phyloP scores from a whole-genome alignment of 2,888 invertebrate genomes.

The Troides helena region DNA sequence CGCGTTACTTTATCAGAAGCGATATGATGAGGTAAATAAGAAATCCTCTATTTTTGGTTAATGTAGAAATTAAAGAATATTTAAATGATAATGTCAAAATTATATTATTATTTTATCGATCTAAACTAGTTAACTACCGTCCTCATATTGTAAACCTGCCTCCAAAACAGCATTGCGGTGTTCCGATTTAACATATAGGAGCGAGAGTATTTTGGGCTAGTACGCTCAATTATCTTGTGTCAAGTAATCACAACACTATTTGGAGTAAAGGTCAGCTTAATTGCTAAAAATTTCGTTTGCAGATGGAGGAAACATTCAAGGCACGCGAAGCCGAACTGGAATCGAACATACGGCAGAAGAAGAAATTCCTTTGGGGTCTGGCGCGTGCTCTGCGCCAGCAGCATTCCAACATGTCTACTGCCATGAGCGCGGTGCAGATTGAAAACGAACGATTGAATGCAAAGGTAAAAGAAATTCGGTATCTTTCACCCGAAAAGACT shows the following conservation, averaged over 20 bases:
- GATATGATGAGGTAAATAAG: slow-evolving; percentile 51
- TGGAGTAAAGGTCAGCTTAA: neutral
- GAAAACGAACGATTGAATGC: slow-evolving; percentile 49
- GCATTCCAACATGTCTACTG: slow-evolving; percentile 52
- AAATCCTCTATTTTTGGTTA: neutral
- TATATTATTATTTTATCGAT: too few relatives aligned
- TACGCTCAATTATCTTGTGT: neutral
- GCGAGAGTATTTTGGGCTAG: too few relatives aligned
- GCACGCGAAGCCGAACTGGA: slow-evolving; percentile 51
- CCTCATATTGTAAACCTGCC: too few relatives aligned
- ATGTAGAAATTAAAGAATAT: neutral
- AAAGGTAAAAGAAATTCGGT: slow-evolving; percentile 46
- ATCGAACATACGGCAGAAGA: slow-evolving; percentile 52
- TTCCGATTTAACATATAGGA: too few relatives aligned
- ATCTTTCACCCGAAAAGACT: too few relatives aligned
- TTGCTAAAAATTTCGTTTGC: slow-evolving; percentile 1
- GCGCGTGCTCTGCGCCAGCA: slow-evolving; percentile 59
- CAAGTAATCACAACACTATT: neutral
- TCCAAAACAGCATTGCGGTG: too few relatives aligned
- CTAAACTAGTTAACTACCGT: too few relatives aligned
- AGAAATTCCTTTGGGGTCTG: slow-evolving; percentile 64
- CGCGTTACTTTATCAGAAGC: slow-evolving; percentile 48
- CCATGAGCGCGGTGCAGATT: slow-evolving; percentile 49
- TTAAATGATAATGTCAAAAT: neutral
- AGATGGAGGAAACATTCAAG: slow-evolving; percentile 62